These are phyloP conservation scores for Planococcus citri DNA, from an alignment of 1,140 invertebrate species.

Conservation along the genomic window DNA sequence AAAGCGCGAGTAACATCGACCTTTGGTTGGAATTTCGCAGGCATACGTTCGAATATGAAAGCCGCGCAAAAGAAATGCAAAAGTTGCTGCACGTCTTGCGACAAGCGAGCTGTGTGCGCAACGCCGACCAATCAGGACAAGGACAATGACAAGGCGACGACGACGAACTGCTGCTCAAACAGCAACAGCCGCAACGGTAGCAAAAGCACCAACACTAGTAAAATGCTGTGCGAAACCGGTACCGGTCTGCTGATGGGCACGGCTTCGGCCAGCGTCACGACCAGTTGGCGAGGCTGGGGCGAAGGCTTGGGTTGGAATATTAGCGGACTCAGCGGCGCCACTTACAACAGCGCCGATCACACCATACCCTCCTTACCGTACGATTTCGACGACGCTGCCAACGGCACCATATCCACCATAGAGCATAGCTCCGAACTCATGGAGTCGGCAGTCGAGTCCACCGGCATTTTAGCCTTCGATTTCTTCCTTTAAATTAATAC, in stretches of 20 bases:
- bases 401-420: background rate
- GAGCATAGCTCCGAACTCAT: background rate
- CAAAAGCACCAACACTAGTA: background rate
- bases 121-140: background rate
- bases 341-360: slow-evolving; percentile 9
- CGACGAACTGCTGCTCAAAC: background rate
- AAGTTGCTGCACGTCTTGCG: slow-evolving; percentile 14
- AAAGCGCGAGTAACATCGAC: background rate
- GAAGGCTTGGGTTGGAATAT: background rate
- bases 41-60: background rate
- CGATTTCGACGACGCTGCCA: slow-evolving; percentile 14
- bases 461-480: slow-evolving; percentile 1
- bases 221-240: background rate
- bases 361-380: background rate
- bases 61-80: slow-evolving; percentile 21
- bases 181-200: background rate
- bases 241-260: background rate
- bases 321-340: background rate
- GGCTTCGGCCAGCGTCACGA: background rate
- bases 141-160: background rate
- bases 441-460: background rate
- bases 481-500: background rate
- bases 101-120: background rate
- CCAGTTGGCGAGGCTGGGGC: slow-evolving; percentile 13
- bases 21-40: background rate